These are phyloP conservation scores for Calephelis perditalis DNA, from an alignment of 2,888 invertebrate genomes.

Conservation along the genomic window DNA sequence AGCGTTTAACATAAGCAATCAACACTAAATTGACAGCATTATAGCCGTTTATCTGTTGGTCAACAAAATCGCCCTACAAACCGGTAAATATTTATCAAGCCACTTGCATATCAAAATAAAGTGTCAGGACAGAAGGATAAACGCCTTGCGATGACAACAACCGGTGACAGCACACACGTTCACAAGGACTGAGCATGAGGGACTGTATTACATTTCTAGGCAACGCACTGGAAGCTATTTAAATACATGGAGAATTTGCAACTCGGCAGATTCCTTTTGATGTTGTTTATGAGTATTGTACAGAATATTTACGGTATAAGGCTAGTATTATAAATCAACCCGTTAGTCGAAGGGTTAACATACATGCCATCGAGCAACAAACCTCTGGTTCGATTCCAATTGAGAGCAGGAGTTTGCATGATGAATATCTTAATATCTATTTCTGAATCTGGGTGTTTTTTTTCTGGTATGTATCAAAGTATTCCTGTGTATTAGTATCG, in stretches of 20 bases:
- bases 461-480: too few species aligned
- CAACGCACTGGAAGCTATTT: conserved; percentile 66
- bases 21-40: conserved; percentile 17
- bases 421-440: too few species aligned
- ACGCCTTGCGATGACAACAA: conserved; percentile 32
- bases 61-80: conserved; percentile 41
- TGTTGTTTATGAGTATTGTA: neutral
- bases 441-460: too few species aligned
- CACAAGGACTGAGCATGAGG: conserved; percentile 53
- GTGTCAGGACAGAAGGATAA: neutral
- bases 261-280: conserved; percentile 50
- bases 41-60: conserved; percentile 31
- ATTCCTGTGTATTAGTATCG: too few species aligned
- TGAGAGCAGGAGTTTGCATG: too few species aligned
- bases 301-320: neutral
- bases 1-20: conserved; percentile 21
- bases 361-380: too few species aligned
- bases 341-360: too few species aligned
- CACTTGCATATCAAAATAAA: conserved; percentile 8
- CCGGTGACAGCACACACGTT: conserved; percentile 45
- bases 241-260: conserved; percentile 67
- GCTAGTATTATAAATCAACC: too few species aligned
- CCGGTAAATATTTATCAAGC: conserved; percentile 47
- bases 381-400: too few species aligned
- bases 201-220: conserved; percentile 35